Percentiles rank a stretch among this genome's conserved stretches.
These are phyloP conservation scores for Mechanitis mazaeus DNA, from an alignment of 2,888 invertebrate species.

Conservation along the genomic window DNA sequence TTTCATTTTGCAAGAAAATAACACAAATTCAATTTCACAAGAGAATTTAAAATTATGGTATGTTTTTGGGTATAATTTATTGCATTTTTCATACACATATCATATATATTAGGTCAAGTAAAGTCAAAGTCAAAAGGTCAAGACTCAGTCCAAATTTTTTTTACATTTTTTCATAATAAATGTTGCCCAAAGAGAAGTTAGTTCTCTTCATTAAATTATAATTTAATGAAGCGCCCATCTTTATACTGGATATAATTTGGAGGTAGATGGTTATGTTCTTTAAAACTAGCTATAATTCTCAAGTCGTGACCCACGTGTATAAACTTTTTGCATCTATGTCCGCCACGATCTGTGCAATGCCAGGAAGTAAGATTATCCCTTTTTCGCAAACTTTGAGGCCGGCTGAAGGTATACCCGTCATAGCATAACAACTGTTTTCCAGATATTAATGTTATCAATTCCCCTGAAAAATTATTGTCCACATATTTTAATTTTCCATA, in stretches of 20 bases:
- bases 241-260: conserved; percentile 23
- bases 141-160: too few species aligned
- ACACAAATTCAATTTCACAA: too few species aligned
- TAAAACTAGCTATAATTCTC: conserved; percentile 15
- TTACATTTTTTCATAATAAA: too few species aligned
- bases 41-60: too few species aligned
- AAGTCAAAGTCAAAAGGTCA: too few species aligned
- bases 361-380: conserved; percentile 17
- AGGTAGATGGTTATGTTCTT: conserved; percentile 29
- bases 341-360: conserved; percentile 29
- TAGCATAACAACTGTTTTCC: conserved; percentile 28
- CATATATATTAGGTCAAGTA: too few species aligned
- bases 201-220: neutral
- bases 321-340: conserved; percentile 25
- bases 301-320: conserved; percentile 19
- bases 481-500: neutral
- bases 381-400: conserved; percentile 14
- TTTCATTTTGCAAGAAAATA: too few species aligned
- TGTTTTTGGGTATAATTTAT: too few species aligned
- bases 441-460: conserved; percentile 16
- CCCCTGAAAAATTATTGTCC: conserved; percentile 16
- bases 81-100: too few species aligned
- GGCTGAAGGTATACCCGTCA: conserved; percentile 32
- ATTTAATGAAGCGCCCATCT: conserved; percentile 24
- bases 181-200: too few species aligned